A percentile compares a stretch with the other conserved stretches of the same genome.
These are phyloP conservation scores for Trichacis sp. DNA, from an alignment of 2,888 invertebrate genomes.

Conservation along the genomic window DNA sequence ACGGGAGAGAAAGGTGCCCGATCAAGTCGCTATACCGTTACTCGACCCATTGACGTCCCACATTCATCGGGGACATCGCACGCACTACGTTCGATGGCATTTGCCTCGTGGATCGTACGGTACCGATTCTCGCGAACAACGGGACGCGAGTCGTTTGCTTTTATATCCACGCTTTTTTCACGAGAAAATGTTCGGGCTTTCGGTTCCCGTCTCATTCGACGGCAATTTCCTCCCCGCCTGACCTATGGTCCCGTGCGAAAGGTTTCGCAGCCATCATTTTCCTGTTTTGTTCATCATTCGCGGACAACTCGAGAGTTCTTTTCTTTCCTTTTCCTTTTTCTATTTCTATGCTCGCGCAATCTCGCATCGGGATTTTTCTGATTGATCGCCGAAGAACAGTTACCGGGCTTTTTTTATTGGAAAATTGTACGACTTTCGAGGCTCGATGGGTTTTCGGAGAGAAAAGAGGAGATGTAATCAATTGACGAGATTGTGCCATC, in stretches of 20 bases:
- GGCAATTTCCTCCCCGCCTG: not conserved
- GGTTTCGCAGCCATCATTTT: too few species aligned
- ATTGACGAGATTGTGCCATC: too few species aligned
- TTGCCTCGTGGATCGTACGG: constrained; percentile 33
- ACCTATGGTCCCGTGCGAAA: not conserved
- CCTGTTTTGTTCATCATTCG: too few species aligned
- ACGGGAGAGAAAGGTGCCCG: constrained; percentile 39
- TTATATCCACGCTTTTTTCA: constrained; percentile 12
- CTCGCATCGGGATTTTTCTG: constrained; percentile 3
- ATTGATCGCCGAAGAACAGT: not conserved
- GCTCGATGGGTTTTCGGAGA: too few species aligned
- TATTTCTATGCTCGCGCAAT: not conserved
- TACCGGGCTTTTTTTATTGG: not conserved
- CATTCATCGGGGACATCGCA: constrained; percentile 44
- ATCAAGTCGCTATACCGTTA: constrained; percentile 58
- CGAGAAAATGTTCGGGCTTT: constrained; percentile 5
- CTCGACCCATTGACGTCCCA: constrained; percentile 64
- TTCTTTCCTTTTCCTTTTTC: too few species aligned
- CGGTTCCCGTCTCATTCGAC: constrained; percentile 3
- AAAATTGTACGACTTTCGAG: too few species aligned
- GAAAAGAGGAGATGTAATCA: too few species aligned
- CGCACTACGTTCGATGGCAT: constrained; percentile 34
- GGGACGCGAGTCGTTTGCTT: constrained; percentile 5
- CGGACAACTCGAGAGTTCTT: too few species aligned
- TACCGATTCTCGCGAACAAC: constrained; percentile 15